A percentile compares a stretch with the other conserved stretches of the same genome.
Evolutionary conservation across 2,888 invertebrate genomes (phyloP).

Genomic region (Caenorhabditis doughertyi): DNA sequence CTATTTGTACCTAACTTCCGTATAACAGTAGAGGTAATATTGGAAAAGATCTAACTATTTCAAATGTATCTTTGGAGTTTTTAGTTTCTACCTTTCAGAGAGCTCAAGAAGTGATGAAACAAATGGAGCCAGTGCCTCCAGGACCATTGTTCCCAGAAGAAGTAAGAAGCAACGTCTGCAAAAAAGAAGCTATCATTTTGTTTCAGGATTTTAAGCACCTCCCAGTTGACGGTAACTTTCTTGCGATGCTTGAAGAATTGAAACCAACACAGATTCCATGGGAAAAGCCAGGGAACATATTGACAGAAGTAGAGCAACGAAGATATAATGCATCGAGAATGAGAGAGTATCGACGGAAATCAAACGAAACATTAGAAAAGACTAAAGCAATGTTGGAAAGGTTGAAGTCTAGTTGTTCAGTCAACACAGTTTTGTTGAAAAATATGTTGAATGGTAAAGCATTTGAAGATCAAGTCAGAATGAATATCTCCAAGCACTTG

Average conservation of each 20-base stretch:
- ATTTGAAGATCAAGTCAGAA: constrained; percentile 3
- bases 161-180: neutral
- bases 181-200: neutral
- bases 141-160: neutral
- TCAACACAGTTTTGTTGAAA: neutral
- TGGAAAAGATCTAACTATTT: neutral
- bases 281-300: neutral
- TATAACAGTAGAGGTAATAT: neutral
- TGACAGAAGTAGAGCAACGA: constrained; percentile 9
- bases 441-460: neutral
- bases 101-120: neutral
- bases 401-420: neutral
- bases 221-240: constrained; percentile 14
- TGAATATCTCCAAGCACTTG: neutral
- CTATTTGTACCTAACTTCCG: neutral
- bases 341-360: constrained; percentile 26
- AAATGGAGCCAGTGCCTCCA: neutral
- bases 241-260: constrained; percentile 15
- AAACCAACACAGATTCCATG: neutral
- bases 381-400: constrained; percentile 2
- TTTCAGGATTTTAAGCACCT: neutral
- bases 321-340: constrained; percentile 10
- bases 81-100: too few relatives aligned
- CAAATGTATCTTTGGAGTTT: too few relatives aligned
- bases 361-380: constrained; percentile 9